Base-by-base conservation (phyloP, 2,113 vertebrate genomes). In the Protobothrops flavoviridis region DNA sequence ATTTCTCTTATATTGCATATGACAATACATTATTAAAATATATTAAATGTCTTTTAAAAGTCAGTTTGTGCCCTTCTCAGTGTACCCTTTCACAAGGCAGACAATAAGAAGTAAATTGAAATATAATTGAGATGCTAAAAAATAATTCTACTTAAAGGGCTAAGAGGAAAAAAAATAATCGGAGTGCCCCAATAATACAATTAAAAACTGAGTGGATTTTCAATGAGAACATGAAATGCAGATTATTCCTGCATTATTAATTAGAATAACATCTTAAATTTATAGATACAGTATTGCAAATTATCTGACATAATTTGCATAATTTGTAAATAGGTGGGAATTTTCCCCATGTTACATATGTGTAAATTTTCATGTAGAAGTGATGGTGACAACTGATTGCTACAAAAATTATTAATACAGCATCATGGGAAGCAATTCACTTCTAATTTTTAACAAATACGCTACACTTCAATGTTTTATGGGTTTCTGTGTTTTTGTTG, bases 191-290 rank as follows among this genome's bases (percentile, higher is more conserved):
- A 4, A 39, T 26, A 85, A 91, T 39, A 39, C 10, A 26, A 10
- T 69, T 50, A 74, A 50, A 43, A 74, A 74, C 15, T 33, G 7
- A 53, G 5, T 91, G 26, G 15, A 92, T 85, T 92, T 93, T 93
- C 4, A 55, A 5, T 87, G 87, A 43, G 9, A 90, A 85, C 56
- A 74, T 43, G 43, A 57, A 57, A 45, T 94, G 7, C 6, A 39
- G 92, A 85, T 5, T 61, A 29, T 96, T 95, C 50, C 64, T 85
- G 59, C 17, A 39, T 74, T 39, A 74, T 39, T 74, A 17, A 74
- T 39, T 74, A 39, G 15, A 5, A 20, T 81, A 81, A 81, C 74
- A 43, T 91, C 93, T 92, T n/a, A 93, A 91, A 39, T 6, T 43
- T 88, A 94, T 24, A 48, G 87, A 29, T 93, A 94, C 89, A 57